Evolutionary conservation across 2,113 vertebrate species (phyloP), one percentile per base, ranked within the genome.

Genomic region (Chauna torquata): DNA sequence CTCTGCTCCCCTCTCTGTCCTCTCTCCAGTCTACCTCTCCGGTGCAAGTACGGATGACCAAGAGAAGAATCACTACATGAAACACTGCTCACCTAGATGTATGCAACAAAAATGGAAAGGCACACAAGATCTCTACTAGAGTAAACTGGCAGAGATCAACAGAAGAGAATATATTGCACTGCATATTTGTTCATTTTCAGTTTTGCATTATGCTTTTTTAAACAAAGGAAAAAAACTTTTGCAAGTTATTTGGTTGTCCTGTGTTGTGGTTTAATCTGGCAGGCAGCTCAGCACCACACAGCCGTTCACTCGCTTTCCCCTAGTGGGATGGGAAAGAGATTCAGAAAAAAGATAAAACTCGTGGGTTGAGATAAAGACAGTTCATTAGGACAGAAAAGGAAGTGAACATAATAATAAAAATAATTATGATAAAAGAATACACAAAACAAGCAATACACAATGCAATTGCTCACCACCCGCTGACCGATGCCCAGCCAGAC

Each of bases 1-100:
- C 44, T 76, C 79, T 9, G 0, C 5, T 52, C 5, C 3, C 7
- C 4, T 72, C 9, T 6, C 3, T 7, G 2, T 34, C 32, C 23
- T 77, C 50, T 80, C 23, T n/a, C 55, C 23, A 44, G 25, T 70
- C 68, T 45, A 25, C 14, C 23, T 75, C n/a, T 68, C n/a, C 59
- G 30, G 12, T 88, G n/a, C 38, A 65, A 11, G 24, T 22, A 16
- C 9, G 24, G 42, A 44, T 7, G 70, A 30, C 8, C 23, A 59
- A 70, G 49, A 84, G 61, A 77, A n/a, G 42, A 92, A 69, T 0
- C 0, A 7, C 11, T 24, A 52, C 11, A 49, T 32, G n/a, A 89
- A 86, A 44, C 82, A 82, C 8, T 47, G 3, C 20, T 82, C 22
- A n/a, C 20, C 16, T 49, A 52, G 18, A 55, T 13, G 10, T 65